These are phyloP conservation scores for Agriopis marginaria DNA, from an alignment of 2,888 invertebrate species.

Conservation along the genomic window DNA sequence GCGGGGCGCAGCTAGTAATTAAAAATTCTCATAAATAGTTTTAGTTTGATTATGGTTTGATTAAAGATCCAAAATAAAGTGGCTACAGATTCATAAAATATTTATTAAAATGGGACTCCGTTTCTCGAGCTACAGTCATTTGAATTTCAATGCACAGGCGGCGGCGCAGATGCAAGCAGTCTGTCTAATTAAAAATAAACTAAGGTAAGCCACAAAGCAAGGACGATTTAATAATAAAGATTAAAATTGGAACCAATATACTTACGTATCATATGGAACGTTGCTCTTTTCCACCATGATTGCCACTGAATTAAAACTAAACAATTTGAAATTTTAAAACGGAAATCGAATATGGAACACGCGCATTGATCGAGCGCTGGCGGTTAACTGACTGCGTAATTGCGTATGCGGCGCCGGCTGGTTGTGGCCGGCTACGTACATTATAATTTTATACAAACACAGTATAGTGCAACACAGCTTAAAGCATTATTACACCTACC, in stretches of 20 bases:
- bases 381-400: slow-evolving; percentile 5
- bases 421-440: not conserved
- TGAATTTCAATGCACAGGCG: not conserved
- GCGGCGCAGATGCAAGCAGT: not conserved
- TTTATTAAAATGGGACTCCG: not conserved
- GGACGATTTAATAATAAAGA: not conserved
- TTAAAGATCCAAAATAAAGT: not conserved
- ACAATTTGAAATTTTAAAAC: slow-evolving; percentile 18
- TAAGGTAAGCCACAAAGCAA: not conserved
- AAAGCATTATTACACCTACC: no score
- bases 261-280: slow-evolving; percentile 45
- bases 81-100: not conserved
- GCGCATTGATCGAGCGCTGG: slow-evolving; percentile 14
- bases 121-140: not conserved
- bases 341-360: slow-evolving; percentile 13
- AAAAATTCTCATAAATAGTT: no score
- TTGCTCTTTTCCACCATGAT: slow-evolving; percentile 38
- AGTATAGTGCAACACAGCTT: not conserved
- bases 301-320: slow-evolving; percentile 12
- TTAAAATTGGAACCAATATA: slow-evolving; percentile 8
- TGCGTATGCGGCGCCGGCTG: not conserved
- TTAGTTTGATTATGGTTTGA: no score
- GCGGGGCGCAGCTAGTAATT: no score
- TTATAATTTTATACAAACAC: not conserved
- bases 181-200: slow-evolving; percentile 6